Evolutionary conservation across 2,888 invertebrate species (phyloP), one percentile per base, ranked within the genome.

Genomic region (Heliconius erato): DNA sequence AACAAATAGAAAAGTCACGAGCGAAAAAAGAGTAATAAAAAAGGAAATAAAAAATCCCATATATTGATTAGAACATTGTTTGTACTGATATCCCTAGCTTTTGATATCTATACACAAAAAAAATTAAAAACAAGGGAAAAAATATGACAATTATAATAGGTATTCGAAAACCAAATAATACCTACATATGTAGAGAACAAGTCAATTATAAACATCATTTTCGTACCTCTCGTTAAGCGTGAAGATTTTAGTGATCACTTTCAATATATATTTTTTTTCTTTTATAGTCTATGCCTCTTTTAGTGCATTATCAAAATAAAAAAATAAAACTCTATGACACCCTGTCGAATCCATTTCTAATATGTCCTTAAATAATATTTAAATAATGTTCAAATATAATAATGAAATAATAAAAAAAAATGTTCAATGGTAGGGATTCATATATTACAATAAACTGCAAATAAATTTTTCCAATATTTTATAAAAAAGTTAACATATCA

Each of bases 261-360:
- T 32, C 35, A 65, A n/a, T 74, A 35, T 49, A 32, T 68, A 6
- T 28, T 7, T 7, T 44, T 49, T 72, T 59, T 16, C 63, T 12
- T 76, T 78, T 40, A 67, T 44, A 67, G 26, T 49, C 63, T 76
- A 79, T 81, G 82, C 84, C 91, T 91, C 92, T 89, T 91, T 87
- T 86, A 90, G 89, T 89, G 89, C 85, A 72, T 28, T 63, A 82
- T 23, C 63, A 80, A 84, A 76, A 28, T 28, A 28, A 74, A 80
- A 40, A 84, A 86, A 86, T 85, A 86, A 88, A 86, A 85, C 86
- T 83, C 88, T 91, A 91, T 89, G 80, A 89, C 89, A 93, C 92
- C 93, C 93, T 93, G 93, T 92, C 87, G 87, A 87, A 86, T 91
- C 91, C 91, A 86, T 88, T 86, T 85, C 85, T 86, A 74, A 83